phyloP scores from a whole-genome alignment of 2,888 invertebrate species.

The Gortyna flavago region DNA sequence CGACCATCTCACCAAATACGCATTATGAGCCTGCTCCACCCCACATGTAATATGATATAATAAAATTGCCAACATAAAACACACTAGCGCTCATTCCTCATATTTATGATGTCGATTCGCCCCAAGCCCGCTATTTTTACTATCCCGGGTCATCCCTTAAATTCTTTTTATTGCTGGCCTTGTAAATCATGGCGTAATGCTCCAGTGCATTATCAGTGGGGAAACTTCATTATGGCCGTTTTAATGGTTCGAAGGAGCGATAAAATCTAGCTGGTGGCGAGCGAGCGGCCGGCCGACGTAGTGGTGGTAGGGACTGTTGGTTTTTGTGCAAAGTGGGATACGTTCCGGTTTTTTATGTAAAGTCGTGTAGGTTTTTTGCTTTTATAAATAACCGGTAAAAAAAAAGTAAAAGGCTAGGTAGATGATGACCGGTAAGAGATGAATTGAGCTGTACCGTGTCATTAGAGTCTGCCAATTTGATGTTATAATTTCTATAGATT shows the following conservation, averaged over 20 bases:
- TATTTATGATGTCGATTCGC: slow-evolving; percentile 84
- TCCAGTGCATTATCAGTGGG: slow-evolving; percentile 88
- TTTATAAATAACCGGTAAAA: not conserved
- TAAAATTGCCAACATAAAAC: slow-evolving; percentile 75
- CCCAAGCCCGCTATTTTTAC: slow-evolving; percentile 81
- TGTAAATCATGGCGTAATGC: slow-evolving; percentile 90
- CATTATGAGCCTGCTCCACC: slow-evolving; percentile 68
- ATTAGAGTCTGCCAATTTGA: not conserved
- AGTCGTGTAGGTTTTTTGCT: not conserved
- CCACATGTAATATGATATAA: slow-evolving; percentile 75
- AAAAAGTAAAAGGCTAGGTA: too few species aligned
- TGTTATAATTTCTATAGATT: not conserved
- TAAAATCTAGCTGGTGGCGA: slow-evolving; percentile 87
- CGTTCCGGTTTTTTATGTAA: slow-evolving; percentile 32
- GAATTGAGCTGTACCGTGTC: not conserved
- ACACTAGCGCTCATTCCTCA: slow-evolving; percentile 83
- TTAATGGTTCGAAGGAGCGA: slow-evolving; percentile 90
- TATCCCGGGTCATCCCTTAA: slow-evolving; percentile 88
- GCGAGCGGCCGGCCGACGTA: slow-evolving; percentile 72
- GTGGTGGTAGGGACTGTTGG: slow-evolving; percentile 70
- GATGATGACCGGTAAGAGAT: not conserved
- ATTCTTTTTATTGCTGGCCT: slow-evolving; percentile 90
- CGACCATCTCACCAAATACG: slow-evolving; percentile 44
- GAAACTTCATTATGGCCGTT: slow-evolving; percentile 90
- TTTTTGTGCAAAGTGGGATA: slow-evolving; percentile 62